Percentiles rank a stretch among this genome's conserved stretches.
Evolutionary conservation across 2,797 vertebrate species (phyloP).

Genomic region (Gallirallus australis): DNA sequence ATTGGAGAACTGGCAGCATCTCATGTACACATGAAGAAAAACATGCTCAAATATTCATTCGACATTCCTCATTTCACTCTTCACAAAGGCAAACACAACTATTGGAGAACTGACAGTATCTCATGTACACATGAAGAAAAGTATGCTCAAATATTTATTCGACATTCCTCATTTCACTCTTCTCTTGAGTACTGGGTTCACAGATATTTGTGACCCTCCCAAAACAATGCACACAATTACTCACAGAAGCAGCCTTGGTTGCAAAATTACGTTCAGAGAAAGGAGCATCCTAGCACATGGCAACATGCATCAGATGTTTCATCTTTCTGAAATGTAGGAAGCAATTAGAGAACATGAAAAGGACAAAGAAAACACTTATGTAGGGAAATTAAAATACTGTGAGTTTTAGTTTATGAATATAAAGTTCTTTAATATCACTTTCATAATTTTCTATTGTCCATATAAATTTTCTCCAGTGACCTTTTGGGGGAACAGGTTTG

Average conservation of each 20-base stretch:
- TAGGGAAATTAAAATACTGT: neutral
- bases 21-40: neutral
- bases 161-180: neutral
- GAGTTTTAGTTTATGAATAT: neutral
- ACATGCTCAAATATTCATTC: neutral
- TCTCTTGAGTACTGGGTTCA: neutral
- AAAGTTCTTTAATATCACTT: neutral
- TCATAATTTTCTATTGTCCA: neutral
- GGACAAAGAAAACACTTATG: neutral
- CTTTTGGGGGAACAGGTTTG: neutral
- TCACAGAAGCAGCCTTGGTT: neutral
- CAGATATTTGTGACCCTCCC: neutral
- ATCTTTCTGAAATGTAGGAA: neutral
- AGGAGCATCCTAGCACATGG: neutral
- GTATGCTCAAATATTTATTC: neutral
- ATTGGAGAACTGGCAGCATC: neutral
- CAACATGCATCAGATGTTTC: neutral
- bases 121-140: neutral
- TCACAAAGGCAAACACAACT: constrained; percentile 1
- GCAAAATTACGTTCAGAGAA: neutral
- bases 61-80: neutral
- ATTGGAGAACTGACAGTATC: neutral
- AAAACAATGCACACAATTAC: neutral
- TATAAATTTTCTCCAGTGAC: neutral
- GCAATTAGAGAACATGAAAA: neutral